Conservation (phyloP, 2,888 invertebrate genomes). For the Brachypterus glaber region DNA sequence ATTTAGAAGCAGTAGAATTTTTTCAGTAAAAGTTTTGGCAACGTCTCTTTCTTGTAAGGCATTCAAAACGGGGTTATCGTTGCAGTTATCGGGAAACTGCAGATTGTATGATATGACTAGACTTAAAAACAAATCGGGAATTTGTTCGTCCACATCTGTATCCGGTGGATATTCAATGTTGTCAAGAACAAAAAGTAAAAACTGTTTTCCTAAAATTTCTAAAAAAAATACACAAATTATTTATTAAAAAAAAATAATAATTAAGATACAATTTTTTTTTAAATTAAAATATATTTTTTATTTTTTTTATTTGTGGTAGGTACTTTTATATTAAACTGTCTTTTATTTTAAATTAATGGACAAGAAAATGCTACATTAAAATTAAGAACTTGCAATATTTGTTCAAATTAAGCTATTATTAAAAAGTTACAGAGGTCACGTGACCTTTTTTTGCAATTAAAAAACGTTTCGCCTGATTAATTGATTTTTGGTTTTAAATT, state of each 20-base stretch:
- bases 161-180: slow-evolving; percentile 73
- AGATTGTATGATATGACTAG: slow-evolving; percentile 82
- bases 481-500: too few relatives aligned
- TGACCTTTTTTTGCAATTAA: too few relatives aligned
- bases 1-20: slow-evolving; percentile 76
- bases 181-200: slow-evolving; percentile 70
- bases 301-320: too few relatives aligned
- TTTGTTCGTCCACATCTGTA: slow-evolving; percentile 72
- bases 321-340: too few relatives aligned
- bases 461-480: too few relatives aligned
- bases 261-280: slow-evolving; percentile 2
- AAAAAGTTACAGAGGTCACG: too few relatives aligned
- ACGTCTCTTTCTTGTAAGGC: slow-evolving; percentile 58
- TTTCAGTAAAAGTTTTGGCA: slow-evolving; percentile 86
- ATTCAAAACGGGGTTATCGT: slow-evolving; percentile 62
- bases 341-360: too few relatives aligned
- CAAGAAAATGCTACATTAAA: too few relatives aligned
- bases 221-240: slow-evolving; percentile 29
- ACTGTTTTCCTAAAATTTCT: slow-evolving; percentile 80
- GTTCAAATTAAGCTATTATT: too few relatives aligned
- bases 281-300: slow-evolving; percentile 4
- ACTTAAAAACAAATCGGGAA: slow-evolving; percentile 76
- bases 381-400: too few relatives aligned
- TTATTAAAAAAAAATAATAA: slow-evolving; percentile 3
- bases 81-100: slow-evolving; percentile 62